phyloP scores from a whole-genome alignment of 2,113 vertebrate genomes.

The Isurus oxyrinchus region DNA sequence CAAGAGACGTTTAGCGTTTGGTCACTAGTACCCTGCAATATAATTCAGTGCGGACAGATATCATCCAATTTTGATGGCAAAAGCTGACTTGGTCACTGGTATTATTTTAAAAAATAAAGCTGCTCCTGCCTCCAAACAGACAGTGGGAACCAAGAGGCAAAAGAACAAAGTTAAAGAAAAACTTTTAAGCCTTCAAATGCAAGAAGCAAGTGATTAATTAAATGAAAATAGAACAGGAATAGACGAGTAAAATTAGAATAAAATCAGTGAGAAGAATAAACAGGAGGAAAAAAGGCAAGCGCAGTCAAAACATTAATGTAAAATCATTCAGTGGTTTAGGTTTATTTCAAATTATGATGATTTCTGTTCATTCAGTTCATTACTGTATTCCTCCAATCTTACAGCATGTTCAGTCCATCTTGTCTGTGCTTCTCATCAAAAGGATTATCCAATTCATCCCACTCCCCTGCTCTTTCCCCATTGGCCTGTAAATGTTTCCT shows the following conservation, averaged over 20 bases:
- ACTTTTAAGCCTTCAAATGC: background rate
- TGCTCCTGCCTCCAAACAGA: background rate
- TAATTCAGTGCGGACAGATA: background rate
- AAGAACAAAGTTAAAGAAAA: background rate
- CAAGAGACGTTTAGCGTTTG: background rate
- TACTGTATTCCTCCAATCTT: background rate
- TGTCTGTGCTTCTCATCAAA: background rate
- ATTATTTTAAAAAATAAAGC: background rate
- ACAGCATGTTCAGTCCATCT: background rate
- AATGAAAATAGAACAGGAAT: no score
- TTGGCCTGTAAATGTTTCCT: background rate
- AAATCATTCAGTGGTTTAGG: background rate
- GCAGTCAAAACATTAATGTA: background rate
- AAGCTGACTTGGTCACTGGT: background rate
- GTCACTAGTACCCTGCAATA: background rate
- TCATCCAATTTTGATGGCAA: background rate
- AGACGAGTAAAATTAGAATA: background rate
- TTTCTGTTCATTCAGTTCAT: background rate
- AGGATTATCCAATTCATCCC: background rate
- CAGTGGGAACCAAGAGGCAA: background rate
- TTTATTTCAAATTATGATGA: background rate
- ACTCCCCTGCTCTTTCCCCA: background rate
- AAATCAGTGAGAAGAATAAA: background rate
- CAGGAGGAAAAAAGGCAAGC: background rate
- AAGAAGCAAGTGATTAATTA: background rate